A percentile compares a stretch with the other conserved stretches of the same genome.
Conservation (phyloP, 2,113 vertebrate genomes). For the Sceloporus undulatus region DNA sequence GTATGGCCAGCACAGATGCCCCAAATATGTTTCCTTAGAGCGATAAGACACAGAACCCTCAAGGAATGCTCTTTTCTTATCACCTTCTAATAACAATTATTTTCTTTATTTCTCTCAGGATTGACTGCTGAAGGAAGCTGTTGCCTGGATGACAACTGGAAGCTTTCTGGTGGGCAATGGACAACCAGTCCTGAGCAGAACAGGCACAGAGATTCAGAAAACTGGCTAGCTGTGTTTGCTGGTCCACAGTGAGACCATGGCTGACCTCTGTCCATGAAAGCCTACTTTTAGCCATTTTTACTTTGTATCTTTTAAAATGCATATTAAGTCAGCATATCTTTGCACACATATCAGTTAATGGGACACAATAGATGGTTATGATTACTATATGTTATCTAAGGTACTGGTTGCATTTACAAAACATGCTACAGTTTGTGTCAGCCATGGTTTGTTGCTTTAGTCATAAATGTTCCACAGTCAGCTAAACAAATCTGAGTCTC, state of each 20-base stretch:
- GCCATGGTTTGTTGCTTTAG: too few relatives aligned
- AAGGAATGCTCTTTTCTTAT: neutral
- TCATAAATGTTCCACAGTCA: too few relatives aligned
- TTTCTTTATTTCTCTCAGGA: conserved; percentile 22
- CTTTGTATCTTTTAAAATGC: neutral
- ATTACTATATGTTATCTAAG: neutral
- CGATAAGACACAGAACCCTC: neutral
- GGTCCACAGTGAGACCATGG: neutral
- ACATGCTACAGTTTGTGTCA: too few relatives aligned
- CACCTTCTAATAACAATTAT: neutral
- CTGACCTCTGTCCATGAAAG: neutral
- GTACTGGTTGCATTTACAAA: too few relatives aligned
- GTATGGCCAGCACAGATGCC: too few relatives aligned
- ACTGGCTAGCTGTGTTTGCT: neutral
- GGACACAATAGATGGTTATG: neutral
- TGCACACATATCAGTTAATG: neutral
- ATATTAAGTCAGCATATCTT: neutral
- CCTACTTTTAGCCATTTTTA: neutral
- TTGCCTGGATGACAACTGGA: neutral
- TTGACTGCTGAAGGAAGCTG: neutral
- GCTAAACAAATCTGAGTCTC: too few relatives aligned
- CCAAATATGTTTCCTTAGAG: too few relatives aligned
- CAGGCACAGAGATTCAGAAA: neutral
- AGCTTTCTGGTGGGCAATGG: neutral
- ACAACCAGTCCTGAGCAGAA: neutral